Percentiles rank a stretch among this genome's conserved stretches.
Evolutionary conservation across 2,797 vertebrate genomes (phyloP).

Genomic region (Myripristis murdjan): DNA sequence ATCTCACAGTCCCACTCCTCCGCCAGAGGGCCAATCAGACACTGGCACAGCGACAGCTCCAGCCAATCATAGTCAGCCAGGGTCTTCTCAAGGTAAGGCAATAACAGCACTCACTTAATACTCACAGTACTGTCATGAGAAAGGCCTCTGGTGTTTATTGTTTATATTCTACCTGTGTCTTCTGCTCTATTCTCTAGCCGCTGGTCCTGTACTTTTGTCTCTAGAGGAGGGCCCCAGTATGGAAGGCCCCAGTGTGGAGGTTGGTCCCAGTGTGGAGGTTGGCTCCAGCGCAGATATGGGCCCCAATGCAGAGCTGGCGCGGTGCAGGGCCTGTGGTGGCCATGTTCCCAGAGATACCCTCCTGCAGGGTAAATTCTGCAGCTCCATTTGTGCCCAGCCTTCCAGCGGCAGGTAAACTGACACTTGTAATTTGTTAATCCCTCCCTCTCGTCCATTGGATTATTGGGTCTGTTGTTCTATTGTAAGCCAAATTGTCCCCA

Average conservation of each 20-base stretch:
- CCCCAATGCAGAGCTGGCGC: constrained; percentile 68
- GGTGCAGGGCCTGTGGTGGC: constrained; percentile 80
- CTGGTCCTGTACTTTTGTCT: constrained; percentile 69
- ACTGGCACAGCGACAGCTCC: constrained; percentile 36
- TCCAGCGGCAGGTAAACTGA: constrained; percentile 84
- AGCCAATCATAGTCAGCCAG: constrained; percentile 60
- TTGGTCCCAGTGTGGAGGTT: constrained; percentile 78
- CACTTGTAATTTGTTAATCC: not conserved
- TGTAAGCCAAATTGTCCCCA: not conserved
- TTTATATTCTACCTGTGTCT: constrained; percentile 11
- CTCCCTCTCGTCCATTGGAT: not conserved
- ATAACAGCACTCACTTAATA: constrained; percentile 11
- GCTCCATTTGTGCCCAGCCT: constrained; percentile 83
- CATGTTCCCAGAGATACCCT: constrained; percentile 80
- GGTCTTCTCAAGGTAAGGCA: constrained; percentile 76
- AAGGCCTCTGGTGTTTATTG: constrained; percentile 4
- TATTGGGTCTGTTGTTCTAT: constrained; percentile 10
- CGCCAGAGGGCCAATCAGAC: constrained; percentile 80
- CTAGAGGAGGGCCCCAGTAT: constrained; percentile 75
- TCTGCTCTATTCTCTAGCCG: constrained; percentile 56
- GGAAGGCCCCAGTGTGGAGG: constrained; percentile 73
- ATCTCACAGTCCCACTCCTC: constrained; percentile 82
- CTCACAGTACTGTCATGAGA: constrained; percentile 2
- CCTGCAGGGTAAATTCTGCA: constrained; percentile 87
- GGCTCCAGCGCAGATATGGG: constrained; percentile 52